phyloP scores from a whole-genome alignment of 1,140 invertebrate species.

The Anadara kagoshimensis region DNA sequence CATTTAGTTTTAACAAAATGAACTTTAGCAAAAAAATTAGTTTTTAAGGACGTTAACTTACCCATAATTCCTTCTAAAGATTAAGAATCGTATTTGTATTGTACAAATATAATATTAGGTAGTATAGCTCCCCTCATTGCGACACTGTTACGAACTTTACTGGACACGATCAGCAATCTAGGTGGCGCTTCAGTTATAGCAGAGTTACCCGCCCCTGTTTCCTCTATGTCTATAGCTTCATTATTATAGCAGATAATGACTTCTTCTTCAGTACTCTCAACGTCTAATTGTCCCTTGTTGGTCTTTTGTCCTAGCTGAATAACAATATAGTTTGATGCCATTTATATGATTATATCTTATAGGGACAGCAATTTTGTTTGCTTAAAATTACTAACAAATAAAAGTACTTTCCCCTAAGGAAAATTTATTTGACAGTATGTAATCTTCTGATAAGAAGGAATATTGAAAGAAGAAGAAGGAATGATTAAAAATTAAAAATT shows the following conservation, averaged over 20 bases:
- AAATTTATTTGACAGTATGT: no score
- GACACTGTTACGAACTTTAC: constrained; percentile 1
- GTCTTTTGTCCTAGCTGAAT: background rate
- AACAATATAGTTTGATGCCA: no score
- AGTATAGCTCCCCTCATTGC: background rate
- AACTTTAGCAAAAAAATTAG: no score
- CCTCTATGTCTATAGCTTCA: background rate
- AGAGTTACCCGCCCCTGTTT: constrained; percentile 16
- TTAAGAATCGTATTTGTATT: constrained; percentile 1
- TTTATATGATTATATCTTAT: no score
- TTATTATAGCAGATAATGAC: constrained; percentile 1
- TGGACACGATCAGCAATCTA: background rate
- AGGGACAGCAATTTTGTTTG: no score
- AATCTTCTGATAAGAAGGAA: no score
- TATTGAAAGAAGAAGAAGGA: no score
- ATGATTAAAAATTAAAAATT: no score
- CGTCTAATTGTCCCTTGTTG: background rate
- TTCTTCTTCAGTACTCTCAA: constrained; percentile 8
- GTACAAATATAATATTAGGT: constrained; percentile 4
- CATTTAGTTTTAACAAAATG: no score
- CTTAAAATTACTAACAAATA: no score
- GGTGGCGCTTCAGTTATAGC: background rate
- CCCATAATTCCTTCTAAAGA: constrained; percentile 5
- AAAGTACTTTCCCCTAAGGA: no score
- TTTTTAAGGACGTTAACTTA: constrained; percentile 1